Evolutionary conservation across 1,140 invertebrate genomes (phyloP), one percentile per base, ranked within the genome.

Genomic region (Cyphomyrmex costatus): DNA sequence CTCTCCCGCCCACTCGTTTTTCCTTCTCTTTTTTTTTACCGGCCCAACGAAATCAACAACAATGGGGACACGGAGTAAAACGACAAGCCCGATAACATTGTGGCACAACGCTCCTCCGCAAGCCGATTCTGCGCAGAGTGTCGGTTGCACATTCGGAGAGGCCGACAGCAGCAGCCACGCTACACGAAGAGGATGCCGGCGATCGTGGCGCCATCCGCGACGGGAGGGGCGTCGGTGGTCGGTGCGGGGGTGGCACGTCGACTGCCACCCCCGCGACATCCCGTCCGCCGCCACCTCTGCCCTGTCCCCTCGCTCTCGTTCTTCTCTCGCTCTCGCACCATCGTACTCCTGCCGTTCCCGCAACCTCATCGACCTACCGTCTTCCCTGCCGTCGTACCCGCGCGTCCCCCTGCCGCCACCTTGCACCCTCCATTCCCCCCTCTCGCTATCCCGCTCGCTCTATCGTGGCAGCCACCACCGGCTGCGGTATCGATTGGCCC

Each of bases 401-500:
- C 65, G 36, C 79, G 33, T 14, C 66, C n/a, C 71, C 68, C 79
- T 61, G 30, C 56, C 65, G 46, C 53, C 74, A 63, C 30, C 89
- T 76, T 74, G 58, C 73, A 30, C 86, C 51, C 74, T 53, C 51
- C 42, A 21, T 61, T 77, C 71, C 30, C 49, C 71, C 30, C 49
- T 56, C 61, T 19, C 49, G 53, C 33, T 86, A 5, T 33, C 82
- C 42, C 49, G 51, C 66, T 78, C 53, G 86, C 68, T 60, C 79
- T 46, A 65, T 68, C 87, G 82, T 77, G 86, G 80, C 88, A 90
- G 85, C 91, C 88, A 63, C 73, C 91, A 76, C 65, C 71, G 76
- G 86, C 91, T 90, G 92, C 88, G 89, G 86, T 93, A 93, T 93
- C 93, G 93, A 93, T 93, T 93, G 93, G 93, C 93, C 93, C 93